phyloP scores from a whole-genome alignment of 1,140 invertebrate genomes.

The Babylonia areolata region DNA sequence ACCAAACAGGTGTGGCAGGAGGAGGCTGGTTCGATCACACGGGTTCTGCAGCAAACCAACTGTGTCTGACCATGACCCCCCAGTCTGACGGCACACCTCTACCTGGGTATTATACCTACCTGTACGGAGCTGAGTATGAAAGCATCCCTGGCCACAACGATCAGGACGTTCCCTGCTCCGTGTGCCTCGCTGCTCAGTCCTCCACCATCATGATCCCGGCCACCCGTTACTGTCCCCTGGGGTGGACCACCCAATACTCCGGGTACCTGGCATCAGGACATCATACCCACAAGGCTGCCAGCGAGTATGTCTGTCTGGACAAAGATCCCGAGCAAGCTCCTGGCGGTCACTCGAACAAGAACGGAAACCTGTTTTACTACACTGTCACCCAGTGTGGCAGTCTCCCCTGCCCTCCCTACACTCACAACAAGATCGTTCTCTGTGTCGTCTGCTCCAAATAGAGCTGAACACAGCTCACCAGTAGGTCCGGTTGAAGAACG shows the following conservation, averaged over 20 bases:
- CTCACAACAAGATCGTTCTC: too few species aligned
- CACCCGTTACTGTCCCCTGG: constrained; percentile 2
- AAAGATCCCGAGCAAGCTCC: constrained; percentile 36
- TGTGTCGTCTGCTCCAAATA: too few species aligned
- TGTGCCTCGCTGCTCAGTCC: constrained; percentile 26
- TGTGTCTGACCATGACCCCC: constrained; percentile 11
- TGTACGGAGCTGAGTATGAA: not conserved
- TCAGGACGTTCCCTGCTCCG: too few species aligned
- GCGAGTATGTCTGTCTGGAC: too few species aligned
- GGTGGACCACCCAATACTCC: constrained; percentile 14
- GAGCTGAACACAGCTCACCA: not conserved
- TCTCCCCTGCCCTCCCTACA: too few species aligned
- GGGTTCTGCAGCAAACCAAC: not conserved
- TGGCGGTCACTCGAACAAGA: constrained; percentile 22
- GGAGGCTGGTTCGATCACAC: not conserved
- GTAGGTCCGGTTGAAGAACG: too few species aligned
- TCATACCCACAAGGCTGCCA: not conserved
- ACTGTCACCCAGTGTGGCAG: constrained; percentile 47
- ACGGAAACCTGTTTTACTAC: constrained; percentile 52
- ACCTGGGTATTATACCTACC: not conserved
- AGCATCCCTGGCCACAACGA: not conserved
- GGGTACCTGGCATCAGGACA: constrained; percentile 51
- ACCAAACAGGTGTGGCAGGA: not conserved
- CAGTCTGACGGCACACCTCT: not conserved
- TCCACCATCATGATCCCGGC: constrained; percentile 24